phyloP scores from a whole-genome alignment of 2,113 vertebrate genomes.

The Tenrec ecaudatus region DNA sequence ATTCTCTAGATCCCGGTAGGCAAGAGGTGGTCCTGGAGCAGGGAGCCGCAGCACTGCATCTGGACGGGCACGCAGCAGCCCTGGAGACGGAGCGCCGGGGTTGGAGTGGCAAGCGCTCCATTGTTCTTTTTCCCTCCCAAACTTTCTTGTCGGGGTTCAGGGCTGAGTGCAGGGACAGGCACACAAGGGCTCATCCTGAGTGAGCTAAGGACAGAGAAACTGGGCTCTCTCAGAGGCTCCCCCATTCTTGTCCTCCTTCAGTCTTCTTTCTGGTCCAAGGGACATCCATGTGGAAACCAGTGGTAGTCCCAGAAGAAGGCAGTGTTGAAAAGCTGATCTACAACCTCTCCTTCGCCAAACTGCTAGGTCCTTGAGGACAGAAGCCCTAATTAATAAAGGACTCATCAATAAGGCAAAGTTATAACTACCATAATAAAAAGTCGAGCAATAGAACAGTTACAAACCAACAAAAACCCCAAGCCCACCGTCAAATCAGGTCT shows the following conservation, averaged over 20 bases:
- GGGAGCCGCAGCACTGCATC: not conserved
- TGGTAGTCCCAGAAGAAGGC: not conserved
- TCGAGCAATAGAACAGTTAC: not conserved
- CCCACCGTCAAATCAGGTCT: not conserved
- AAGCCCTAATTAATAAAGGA: constrained; percentile 5
- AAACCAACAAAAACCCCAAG: not conserved
- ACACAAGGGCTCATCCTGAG: not conserved
- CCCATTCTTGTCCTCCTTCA: not conserved
- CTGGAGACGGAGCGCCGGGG: not conserved
- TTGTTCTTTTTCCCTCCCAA: not conserved
- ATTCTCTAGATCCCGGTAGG: not conserved
- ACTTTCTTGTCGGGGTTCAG: not conserved
- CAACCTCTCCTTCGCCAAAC: not conserved
- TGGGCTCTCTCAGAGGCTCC: not conserved
- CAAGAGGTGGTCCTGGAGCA: not conserved
- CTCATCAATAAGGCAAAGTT: not conserved
- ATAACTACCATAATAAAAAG: not conserved
- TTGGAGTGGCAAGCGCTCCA: not conserved
- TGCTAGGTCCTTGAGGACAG: not conserved
- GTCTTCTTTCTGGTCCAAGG: not conserved
- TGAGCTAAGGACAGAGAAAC: not conserved
- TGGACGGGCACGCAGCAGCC: not conserved
- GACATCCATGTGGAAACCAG: not conserved
- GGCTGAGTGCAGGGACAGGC: not conserved
- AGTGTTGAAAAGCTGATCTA: not conserved